phyloP scores from a whole-genome alignment of 2,113 vertebrate species.

The Lepus timidus region DNA sequence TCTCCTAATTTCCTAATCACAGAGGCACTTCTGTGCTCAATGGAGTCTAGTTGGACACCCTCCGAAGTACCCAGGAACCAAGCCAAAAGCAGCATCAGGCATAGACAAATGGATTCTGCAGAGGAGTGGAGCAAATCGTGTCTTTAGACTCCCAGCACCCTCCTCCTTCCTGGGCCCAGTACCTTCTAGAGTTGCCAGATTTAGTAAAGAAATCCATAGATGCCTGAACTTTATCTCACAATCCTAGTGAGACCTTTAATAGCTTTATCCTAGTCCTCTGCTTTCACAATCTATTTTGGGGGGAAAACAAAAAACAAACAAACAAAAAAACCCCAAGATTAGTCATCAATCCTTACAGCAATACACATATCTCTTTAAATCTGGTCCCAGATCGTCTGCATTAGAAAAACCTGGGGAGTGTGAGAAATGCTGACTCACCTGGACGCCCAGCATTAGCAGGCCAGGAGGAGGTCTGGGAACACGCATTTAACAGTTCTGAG shows the following conservation, averaged over 20 bases:
- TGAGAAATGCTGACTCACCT: neutral
- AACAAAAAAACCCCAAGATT: neutral
- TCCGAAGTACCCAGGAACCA: conserved; percentile 14
- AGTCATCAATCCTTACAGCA: neutral
- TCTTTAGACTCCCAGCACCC: neutral
- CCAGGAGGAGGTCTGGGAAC: neutral
- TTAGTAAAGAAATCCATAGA: conserved; percentile 18
- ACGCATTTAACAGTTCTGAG: neutral
- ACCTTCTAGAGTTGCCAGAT: neutral
- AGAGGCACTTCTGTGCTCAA: neutral
- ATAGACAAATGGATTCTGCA: neutral
- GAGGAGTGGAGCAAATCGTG: neutral
- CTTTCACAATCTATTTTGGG: neutral
- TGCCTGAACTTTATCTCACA: neutral
- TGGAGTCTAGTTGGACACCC: neutral
- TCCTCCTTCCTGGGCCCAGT: neutral
- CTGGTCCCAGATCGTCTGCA: neutral
- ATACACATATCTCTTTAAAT: neutral
- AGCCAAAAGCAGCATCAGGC: conserved; percentile 15
- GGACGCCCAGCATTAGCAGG: conserved; percentile 7
- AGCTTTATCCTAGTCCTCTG: neutral
- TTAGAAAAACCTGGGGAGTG: neutral
- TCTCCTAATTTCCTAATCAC: conserved; percentile 41
- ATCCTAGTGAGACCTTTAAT: neutral
- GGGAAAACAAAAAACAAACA: too few species aligned